Percentiles rank a stretch among this genome's conserved stretches.
Evolutionary conservation across 2,797 vertebrate genomes (phyloP).

Genomic region (Podarcis lilfordi): DNA sequence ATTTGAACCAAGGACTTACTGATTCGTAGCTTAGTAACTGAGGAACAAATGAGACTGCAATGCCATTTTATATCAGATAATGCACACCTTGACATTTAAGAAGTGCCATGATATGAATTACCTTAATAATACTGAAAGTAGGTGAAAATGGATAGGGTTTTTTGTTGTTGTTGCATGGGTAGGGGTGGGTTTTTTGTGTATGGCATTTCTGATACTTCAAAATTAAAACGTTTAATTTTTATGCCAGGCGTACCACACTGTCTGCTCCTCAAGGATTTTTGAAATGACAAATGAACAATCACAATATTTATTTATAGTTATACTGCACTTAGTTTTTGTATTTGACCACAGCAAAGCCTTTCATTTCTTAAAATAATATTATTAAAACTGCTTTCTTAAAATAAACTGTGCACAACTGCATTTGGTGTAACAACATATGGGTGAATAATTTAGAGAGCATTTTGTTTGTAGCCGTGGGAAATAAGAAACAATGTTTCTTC

Average conservation of each 20-base stretch:
- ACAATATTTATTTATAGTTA: slow-evolving; percentile 25
- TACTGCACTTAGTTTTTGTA: neutral
- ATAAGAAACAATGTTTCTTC: neutral
- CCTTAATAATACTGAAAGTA: neutral
- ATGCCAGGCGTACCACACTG: neutral
- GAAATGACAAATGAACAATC: slow-evolving; percentile 22
- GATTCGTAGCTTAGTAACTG: neutral
- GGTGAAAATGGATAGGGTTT: neutral
- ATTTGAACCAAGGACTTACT: neutral
- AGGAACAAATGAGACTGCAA: neutral
- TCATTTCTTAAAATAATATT: slow-evolving; percentile 37
- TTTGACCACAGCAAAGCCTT: slow-evolving; percentile 11
- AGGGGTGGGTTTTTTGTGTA: neutral
- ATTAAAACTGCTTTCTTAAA: slow-evolving; percentile 18
- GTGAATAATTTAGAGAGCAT: slow-evolving; percentile 4
- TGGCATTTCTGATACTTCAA: neutral
- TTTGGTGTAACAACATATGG: slow-evolving; percentile 18
- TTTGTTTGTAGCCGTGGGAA: slow-evolving; percentile 11
- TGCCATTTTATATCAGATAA: neutral
- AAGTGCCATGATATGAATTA: neutral
- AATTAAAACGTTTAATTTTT: neutral
- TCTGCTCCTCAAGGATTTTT: neutral
- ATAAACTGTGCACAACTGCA: slow-evolving; percentile 22
- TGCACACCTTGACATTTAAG: neutral
- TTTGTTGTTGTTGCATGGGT: neutral